These are phyloP conservation scores for Marronus borbonicus DNA, from an alignment of 2,888 invertebrate genomes.

Conservation along the genomic window DNA sequence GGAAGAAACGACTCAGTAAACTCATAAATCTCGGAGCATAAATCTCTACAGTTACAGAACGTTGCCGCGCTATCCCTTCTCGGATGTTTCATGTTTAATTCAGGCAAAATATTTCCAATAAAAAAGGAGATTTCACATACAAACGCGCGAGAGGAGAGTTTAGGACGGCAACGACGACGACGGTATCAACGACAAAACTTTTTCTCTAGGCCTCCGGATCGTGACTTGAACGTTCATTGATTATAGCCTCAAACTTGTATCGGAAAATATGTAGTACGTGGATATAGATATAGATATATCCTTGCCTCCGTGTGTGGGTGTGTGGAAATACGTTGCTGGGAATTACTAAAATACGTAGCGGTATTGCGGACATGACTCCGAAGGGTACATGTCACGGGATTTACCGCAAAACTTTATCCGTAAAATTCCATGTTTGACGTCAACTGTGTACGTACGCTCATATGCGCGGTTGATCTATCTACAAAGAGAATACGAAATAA, in stretches of 20 bases:
- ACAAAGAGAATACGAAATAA: constrained; percentile 35
- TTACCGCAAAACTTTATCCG: constrained; percentile 39
- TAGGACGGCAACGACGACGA: constrained; percentile 27
- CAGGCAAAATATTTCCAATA: constrained; percentile 57
- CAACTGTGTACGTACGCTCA: neutral
- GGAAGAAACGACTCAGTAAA: constrained; percentile 65
- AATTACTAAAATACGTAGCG: no score
- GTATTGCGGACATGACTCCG: neutral
- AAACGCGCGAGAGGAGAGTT: constrained; percentile 25
- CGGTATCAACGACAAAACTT: constrained; percentile 6
- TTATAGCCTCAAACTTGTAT: constrained; percentile 57
- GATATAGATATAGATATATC: neutral
- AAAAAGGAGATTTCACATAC: constrained; percentile 42
- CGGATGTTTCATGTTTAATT: constrained; percentile 68
- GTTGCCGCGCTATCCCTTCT: constrained; percentile 55
- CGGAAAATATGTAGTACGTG: constrained; percentile 24
- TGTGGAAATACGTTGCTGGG: no score
- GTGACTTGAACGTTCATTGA: constrained; percentile 60
- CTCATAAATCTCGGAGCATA: constrained; percentile 63
- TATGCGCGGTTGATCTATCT: constrained; percentile 9
- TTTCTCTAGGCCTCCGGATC: constrained; percentile 40
- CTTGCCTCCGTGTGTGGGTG: no score
- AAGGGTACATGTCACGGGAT: constrained; percentile 39
- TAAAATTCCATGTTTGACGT: constrained; percentile 43
- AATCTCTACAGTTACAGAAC: constrained; percentile 63